Base-by-base conservation (phyloP, 2,113 vertebrate genomes). In the Microtus richardsoni region DNA sequence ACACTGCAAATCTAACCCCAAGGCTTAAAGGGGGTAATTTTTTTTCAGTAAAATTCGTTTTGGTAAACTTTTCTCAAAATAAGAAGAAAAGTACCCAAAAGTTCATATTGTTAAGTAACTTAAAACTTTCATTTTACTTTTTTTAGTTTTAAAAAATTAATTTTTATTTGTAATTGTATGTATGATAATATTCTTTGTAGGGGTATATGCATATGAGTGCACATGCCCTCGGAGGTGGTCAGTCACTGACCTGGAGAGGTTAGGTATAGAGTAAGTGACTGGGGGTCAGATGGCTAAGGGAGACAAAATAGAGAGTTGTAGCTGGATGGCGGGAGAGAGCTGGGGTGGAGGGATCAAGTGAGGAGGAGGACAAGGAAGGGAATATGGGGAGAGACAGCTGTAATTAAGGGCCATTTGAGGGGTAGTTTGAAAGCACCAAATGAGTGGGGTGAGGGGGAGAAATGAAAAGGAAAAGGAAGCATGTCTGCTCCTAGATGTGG, bases 61-160 rank as follows among this genome's bases (percentile, higher is more conserved):
- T 88, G 7, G 26, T 88, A 71, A 80, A 5, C 54, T 79, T 94
- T 92, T 89, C 41, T 88, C 41, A 44, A 93, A 80, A 41, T 70
- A 89, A 33, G 22, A 89, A 33, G 22, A 73, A 64, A 89, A 80
- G 22, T 64, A 66, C 21, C 21, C 58, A 26, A 58, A 95, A 73
- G 3, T 30, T 92, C 60, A 52, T 7, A 17, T 64, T 85, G 52
- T 70, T 96, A 82, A 8, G 9, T 92, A 94, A 75, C 52, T 44
- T 84, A 52, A 7, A 91, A 44, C 33, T 91, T 83, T 52, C 21
- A 66, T 94, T 96, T 93, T 73, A 58, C 68, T 89, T 97, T 66
- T 71, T 82, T 82, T 60, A 60, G 22, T 82, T 39, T 30, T 44
- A 44, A 30, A 62, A 64, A 62, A 77, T 64, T 84, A 44, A n/a